Evolutionary conservation across 2,113 vertebrate species (phyloP), one percentile per base, ranked within the genome.

Genomic region (Trichechus manatus): DNA sequence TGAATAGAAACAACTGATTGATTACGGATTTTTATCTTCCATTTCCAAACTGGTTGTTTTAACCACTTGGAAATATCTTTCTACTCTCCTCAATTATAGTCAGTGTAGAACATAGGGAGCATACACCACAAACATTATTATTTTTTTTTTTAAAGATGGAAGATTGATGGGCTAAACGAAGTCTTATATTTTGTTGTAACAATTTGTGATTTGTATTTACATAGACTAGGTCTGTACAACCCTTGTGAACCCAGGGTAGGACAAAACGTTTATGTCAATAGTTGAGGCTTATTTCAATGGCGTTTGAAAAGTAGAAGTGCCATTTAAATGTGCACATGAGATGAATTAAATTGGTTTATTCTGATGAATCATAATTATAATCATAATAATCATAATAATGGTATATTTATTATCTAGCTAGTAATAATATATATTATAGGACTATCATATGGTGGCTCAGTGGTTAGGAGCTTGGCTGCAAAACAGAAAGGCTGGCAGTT

Each of bases 41-140:
- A 0, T 39, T 92, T 31, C 61, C 53, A 19, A 14, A 11, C 1
- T 19, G 0, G 23, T 74, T 19, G 1, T 9, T 25, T 56, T 20
- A 0, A 22, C 64, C 15, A 47, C 36, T 70, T 8, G 1, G 29
- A 14, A 59, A 59, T 0, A 0, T 1, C 4, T 33, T 23, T 13
- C 17, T 31, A 23, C 11, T 72, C 33, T 82, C 68, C 63, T 25
- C 33, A 47, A 56, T 42, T 13, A 23, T 2, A 3, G 27, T 9
- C 8, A 5, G 0, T n/a, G 39, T 7, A 25, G 23, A 36, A 25
- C 5, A 5, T 2, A 9, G 74, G 11, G 74, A 2, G 13, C 19
- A 9, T 7, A 5, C 4, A 33, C 47, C 77, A 3, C 29, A 27
- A 7, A 2, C 9, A 14, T 1, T 0, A 39, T 39, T n/a, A n/a